These are phyloP conservation scores for Conger conger DNA, from an alignment of 2,113 vertebrate genomes.

Conservation along the genomic window DNA sequence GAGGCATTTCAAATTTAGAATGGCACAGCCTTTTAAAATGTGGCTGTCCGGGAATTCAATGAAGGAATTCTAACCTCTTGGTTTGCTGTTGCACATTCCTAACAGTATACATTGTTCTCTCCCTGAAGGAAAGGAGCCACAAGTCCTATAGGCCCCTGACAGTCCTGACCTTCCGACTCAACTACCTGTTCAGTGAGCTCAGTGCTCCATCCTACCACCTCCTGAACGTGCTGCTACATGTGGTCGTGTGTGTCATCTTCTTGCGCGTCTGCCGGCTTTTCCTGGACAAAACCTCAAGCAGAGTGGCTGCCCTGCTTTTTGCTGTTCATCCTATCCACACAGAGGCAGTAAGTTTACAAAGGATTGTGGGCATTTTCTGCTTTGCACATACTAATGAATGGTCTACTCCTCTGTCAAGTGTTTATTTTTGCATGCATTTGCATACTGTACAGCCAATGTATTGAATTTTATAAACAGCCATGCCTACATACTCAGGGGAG, in stretches of 20 bases:
- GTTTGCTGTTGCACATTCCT: not conserved
- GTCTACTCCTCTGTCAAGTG: too few species aligned
- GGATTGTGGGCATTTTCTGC: not conserved
- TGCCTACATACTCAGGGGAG: too few species aligned
- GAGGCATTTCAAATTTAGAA: not conserved
- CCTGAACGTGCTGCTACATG: slow-evolving; percentile 85
- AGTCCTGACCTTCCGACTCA: slow-evolving; percentile 92
- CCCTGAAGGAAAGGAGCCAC: slow-evolving; percentile 89
- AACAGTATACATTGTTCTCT: slow-evolving; percentile 24
- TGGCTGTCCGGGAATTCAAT: not conserved
- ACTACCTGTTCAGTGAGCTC: slow-evolving; percentile 91
- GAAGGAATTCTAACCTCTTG: not conserved
- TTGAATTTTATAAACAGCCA: too few species aligned
- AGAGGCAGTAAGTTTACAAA: slow-evolving; percentile 84
- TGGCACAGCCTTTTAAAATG: not conserved
- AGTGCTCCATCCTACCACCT: slow-evolving; percentile 92
- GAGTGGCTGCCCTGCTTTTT: slow-evolving; percentile 88
- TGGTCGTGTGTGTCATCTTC: slow-evolving; percentile 84
- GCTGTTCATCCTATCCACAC: slow-evolving; percentile 95
- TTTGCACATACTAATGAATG: too few species aligned
- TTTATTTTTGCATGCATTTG: too few species aligned
- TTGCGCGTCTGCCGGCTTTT: slow-evolving; percentile 89
- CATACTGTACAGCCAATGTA: too few species aligned
- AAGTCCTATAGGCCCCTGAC: slow-evolving; percentile 96
- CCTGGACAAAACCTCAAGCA: slow-evolving; percentile 78